These are phyloP conservation scores for Carposina sasakii DNA, from an alignment of 1,140 invertebrate species.

Conservation along the genomic window DNA sequence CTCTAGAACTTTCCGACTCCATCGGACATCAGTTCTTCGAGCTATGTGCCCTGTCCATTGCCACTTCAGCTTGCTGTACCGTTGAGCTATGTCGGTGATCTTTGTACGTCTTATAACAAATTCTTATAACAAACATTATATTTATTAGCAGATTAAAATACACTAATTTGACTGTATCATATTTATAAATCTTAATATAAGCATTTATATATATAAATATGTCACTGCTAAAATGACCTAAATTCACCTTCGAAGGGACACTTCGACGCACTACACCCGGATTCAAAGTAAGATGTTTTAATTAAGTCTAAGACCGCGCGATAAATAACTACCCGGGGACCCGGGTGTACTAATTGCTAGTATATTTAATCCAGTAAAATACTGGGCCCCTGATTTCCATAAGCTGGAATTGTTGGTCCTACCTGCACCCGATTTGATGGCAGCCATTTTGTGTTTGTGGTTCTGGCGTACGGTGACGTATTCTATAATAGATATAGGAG, in stretches of 20 bases:
- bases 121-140: too few relatives aligned
- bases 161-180: too few relatives aligned
- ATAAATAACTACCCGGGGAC: slow-evolving; percentile 58
- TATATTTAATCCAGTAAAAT: slow-evolving; percentile 70
- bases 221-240: slow-evolving; percentile 27
- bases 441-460: slow-evolving; percentile 51
- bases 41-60: too few relatives aligned
- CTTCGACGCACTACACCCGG: slow-evolving; percentile 41
- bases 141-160: too few relatives aligned
- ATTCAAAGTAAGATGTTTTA: slow-evolving; percentile 68
- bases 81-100: too few relatives aligned
- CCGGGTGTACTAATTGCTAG: slow-evolving; percentile 63
- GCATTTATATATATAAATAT: slow-evolving; percentile 13
- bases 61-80: too few relatives aligned
- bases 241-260: slow-evolving; percentile 42
- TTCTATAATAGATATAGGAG: too few relatives aligned
- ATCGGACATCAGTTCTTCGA: too few relatives aligned
- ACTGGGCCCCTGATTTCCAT: slow-evolving; percentile 67
- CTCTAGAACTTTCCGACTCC: too few relatives aligned
- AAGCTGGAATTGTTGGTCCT: slow-evolving; percentile 68
- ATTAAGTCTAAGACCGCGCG: slow-evolving; percentile 66
- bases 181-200: too few relatives aligned
- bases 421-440: slow-evolving; percentile 61
- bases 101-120: too few relatives aligned
- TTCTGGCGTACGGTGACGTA: slow-evolving; percentile 46